Conservation (phyloP, 2,113 vertebrate genomes). For the Corythaeola cristata region DNA sequence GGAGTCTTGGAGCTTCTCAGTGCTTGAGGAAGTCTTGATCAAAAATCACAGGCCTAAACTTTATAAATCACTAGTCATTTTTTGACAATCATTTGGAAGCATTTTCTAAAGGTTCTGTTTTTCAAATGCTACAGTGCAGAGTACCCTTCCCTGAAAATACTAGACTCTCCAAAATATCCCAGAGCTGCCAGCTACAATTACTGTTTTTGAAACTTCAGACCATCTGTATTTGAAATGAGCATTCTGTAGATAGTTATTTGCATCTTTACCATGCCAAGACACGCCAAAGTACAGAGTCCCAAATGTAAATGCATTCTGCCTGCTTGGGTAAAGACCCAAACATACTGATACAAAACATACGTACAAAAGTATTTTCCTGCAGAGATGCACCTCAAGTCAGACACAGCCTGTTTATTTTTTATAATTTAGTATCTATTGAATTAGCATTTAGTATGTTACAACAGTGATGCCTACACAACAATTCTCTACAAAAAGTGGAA, state of each 20-base stretch:
- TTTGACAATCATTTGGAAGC: neutral
- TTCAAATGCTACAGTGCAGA: neutral
- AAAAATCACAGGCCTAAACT: neutral
- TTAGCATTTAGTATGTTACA: neutral
- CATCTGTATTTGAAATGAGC: constrained; percentile 30
- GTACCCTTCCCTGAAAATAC: neutral
- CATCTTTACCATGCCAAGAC: neutral
- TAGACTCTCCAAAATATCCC: neutral
- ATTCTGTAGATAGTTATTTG: neutral
- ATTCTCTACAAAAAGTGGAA: neutral
- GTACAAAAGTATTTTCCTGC: neutral
- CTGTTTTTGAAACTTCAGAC: neutral
- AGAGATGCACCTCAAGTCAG: neutral
- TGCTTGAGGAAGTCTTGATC: neutral
- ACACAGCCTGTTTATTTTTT: neutral
- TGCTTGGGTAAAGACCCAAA: neutral
- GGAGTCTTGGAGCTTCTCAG: neutral
- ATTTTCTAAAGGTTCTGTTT: neutral
- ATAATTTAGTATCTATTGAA: neutral
- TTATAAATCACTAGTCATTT: neutral
- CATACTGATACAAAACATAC: neutral
- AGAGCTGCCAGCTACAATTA: neutral
- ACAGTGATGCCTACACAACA: neutral
- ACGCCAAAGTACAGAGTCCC: neutral
- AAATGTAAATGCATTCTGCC: constrained; percentile 2